Evolutionary conservation across 2,888 invertebrate species (phyloP).

Genomic region (Trissonchulus sp.): DNA sequence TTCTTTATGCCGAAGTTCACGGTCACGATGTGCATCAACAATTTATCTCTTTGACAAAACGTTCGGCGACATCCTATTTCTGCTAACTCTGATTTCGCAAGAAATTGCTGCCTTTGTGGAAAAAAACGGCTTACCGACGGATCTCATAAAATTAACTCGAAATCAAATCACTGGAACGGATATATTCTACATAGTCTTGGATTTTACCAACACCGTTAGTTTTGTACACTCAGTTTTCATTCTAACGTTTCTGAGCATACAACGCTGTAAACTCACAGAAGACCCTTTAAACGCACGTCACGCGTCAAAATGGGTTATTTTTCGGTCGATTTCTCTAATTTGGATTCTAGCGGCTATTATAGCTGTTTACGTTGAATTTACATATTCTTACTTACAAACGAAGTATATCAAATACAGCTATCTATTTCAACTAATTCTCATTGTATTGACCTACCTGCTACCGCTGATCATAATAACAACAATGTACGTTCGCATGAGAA

Average conservation of each 20-base stretch:
- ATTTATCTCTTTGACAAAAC: constrained; percentile 24
- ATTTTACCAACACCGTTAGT: not conserved
- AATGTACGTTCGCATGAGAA: not conserved
- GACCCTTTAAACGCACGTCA: too few relatives aligned
- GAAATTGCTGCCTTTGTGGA: too few relatives aligned
- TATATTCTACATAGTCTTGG: not conserved
- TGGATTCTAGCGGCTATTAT: not conserved
- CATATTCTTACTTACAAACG: too few relatives aligned
- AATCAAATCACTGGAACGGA: not conserved
- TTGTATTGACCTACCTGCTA: not conserved
- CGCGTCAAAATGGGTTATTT: too few relatives aligned
- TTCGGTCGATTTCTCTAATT: not conserved
- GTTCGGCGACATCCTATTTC: constrained; percentile 13
- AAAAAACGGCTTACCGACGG: too few relatives aligned
- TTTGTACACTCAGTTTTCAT: constrained; percentile 15
- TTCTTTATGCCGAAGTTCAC: too few relatives aligned
- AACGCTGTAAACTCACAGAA: not conserved
- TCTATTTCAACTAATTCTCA: not conserved
- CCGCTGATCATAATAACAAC: not conserved
- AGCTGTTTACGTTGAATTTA: not conserved
- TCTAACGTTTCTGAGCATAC: not conserved
- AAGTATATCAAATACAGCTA: too few relatives aligned
- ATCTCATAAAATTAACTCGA: too few relatives aligned
- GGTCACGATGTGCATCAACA: too few relatives aligned
- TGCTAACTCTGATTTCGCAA: not conserved